Base-by-base conservation (phyloP, 2,888 invertebrate genomes). In the Thereva nobilitata region DNA sequence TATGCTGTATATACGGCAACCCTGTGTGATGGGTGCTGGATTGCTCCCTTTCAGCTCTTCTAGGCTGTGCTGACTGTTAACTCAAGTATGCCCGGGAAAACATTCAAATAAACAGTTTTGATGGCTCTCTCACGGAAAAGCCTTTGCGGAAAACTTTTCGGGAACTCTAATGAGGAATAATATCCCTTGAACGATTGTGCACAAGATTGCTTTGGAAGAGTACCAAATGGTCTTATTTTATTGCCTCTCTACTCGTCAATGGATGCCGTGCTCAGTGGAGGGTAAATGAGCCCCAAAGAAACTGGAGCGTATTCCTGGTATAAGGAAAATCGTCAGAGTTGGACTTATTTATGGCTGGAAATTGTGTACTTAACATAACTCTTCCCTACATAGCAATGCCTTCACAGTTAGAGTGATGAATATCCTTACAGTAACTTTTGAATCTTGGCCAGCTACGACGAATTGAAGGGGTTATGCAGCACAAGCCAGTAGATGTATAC, bases 91-190 rank as follows among this genome's bases (percentile, higher is more conserved):
- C 61, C 49, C 61, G 61, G 61, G 23, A 23, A 61, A 61, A 50
- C 61, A 61, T 61, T 61, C 50, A 23, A 40, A 40, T 50, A 61
- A 61, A 61, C 61, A 49, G 41, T 40, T 61, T 50, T 42, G 61
- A 61, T 50, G 50, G 61, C 41, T 47, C 47, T 23, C 23, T 49
- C 50, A 50, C 12, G 61, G 50, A 61, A 41, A 41, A 61, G 61
- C 10, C 40, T 7, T 50, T 23, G 50, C 49, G 61, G 61, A 61
- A 61, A 61, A n/a, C 41, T 12, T 61, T 61, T 40, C 37, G 41
- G 61, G 50, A 34, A 50, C 49, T 50, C 61, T 61, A 61, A 61
- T 61, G 61, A 61, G 61, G 41, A 61, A 61, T 61, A 41, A 61
- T 61, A 61, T 61, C 61, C 50, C 41, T 40, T 50, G 61, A 61